Conservation (phyloP, 2,113 vertebrate species). For the Cichladusa arquata region DNA sequence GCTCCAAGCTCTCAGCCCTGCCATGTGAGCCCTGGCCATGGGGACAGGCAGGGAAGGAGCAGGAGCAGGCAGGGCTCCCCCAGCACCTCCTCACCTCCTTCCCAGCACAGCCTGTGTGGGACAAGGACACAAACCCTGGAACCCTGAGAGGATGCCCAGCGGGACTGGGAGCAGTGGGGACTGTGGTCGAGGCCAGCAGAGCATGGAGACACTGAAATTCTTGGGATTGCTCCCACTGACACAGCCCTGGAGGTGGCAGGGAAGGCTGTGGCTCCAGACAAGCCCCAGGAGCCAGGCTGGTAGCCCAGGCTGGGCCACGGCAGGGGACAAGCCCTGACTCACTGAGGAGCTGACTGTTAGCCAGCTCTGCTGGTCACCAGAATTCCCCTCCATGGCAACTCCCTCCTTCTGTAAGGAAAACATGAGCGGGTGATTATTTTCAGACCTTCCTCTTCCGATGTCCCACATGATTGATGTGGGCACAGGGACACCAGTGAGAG, state of each 20-base stretch:
- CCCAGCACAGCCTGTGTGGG: not conserved
- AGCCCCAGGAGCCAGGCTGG: not conserved
- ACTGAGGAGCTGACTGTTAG: not conserved
- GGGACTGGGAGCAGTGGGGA: not conserved
- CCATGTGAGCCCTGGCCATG: accelerated
- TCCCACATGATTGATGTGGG: not conserved
- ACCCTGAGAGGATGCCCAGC: accelerated
- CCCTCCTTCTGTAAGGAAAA: not conserved
- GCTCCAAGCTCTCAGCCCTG: not conserved
- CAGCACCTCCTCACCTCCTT: accelerated
- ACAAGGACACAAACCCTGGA: not conserved
- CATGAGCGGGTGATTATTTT: constrained; percentile 23
- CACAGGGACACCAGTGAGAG: not conserved
- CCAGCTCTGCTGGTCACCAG: constrained; percentile 15
- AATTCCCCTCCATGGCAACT: not conserved
- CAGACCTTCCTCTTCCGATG: constrained; percentile 30
- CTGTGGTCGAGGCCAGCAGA: accelerated
- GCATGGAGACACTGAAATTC: not conserved
- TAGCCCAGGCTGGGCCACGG: accelerated
- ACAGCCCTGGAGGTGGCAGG: not conserved
- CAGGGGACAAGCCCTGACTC: not conserved
- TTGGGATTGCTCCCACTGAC: not conserved
- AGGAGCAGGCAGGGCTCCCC: not conserved
- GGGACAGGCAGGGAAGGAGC: not conserved
- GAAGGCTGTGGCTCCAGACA: not conserved